phyloP scores from a whole-genome alignment of 1,140 invertebrate genomes.

The Eumeta japonica region DNA sequence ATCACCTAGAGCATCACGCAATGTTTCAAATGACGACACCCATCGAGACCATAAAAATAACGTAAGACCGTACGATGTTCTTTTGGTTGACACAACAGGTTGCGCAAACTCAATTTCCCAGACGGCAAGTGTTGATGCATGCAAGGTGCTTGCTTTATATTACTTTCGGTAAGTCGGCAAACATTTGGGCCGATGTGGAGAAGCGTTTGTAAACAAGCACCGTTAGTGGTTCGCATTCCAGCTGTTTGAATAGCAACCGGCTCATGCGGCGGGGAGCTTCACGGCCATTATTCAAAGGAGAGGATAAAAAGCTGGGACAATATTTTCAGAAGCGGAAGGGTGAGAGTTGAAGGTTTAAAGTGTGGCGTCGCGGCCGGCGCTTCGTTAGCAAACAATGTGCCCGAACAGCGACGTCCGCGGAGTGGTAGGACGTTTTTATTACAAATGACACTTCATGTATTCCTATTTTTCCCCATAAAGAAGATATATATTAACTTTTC shows the following conservation, averaged over 20 bases:
- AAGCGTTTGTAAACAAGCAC: slow-evolving; percentile 46
- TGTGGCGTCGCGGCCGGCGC: slow-evolving; percentile 42
- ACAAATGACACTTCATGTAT: too few species aligned
- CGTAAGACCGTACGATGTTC: neutral
- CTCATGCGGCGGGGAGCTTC: slow-evolving; percentile 46
- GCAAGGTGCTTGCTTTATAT: slow-evolving; percentile 47
- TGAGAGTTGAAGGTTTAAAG: slow-evolving; percentile 48
- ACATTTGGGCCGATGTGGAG: too few species aligned
- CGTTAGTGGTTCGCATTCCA: slow-evolving; percentile 45
- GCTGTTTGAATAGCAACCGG: slow-evolving; percentile 50
- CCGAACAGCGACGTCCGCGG: slow-evolving; percentile 18
- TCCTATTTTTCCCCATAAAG: too few species aligned
- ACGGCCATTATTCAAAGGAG: slow-evolving; percentile 55
- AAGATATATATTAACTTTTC: too few species aligned
- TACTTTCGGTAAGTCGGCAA: slow-evolving; percentile 28
- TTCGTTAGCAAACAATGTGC: slow-evolving; percentile 55
- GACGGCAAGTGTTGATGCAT: neutral
- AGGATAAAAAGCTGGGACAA: slow-evolving; percentile 53
- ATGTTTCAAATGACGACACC: too few species aligned
- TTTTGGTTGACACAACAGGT: too few species aligned
- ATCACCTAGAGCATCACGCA: too few species aligned
- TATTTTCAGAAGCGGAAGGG: slow-evolving; percentile 50
- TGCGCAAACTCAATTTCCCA: neutral
- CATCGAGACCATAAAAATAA: neutral
- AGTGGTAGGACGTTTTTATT: slow-evolving; percentile 15